phyloP scores from a whole-genome alignment of 1,140 invertebrate genomes.

The Copidosoma floridanum region DNA sequence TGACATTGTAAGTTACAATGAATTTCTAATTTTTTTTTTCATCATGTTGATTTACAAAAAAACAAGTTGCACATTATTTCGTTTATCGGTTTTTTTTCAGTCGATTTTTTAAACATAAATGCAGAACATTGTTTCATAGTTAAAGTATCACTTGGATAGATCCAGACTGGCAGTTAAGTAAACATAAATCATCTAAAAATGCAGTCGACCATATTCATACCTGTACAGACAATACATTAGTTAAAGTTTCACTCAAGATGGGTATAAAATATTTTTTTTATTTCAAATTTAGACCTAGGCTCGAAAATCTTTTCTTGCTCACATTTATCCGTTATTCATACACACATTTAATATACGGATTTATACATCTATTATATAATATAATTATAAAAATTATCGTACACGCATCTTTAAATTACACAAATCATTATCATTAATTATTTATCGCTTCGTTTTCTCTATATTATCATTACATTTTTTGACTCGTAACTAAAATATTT shows the following conservation, averaged over 20 bases:
- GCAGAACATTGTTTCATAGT: too few relatives aligned
- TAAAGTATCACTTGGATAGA: too few relatives aligned
- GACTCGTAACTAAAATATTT: slow-evolving; percentile 17
- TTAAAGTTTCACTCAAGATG: background rate
- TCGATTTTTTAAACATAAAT: background rate
- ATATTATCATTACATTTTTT: slow-evolving; percentile 7
- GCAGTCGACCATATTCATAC: slow-evolving; percentile 2
- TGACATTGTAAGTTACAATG: background rate
- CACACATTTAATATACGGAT: slow-evolving; percentile 14
- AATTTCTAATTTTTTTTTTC: too few relatives aligned
- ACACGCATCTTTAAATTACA: slow-evolving; percentile 27
- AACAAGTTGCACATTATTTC: background rate
- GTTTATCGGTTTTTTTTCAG: background rate
- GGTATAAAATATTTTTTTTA: background rate
- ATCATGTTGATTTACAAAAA: too few relatives aligned
- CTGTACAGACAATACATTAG: slow-evolving; percentile 5
- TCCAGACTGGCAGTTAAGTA: too few relatives aligned
- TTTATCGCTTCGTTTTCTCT: slow-evolving; percentile 10
- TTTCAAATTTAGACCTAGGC: background rate
- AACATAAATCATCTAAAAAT: background rate
- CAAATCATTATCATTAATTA: slow-evolving; percentile 17
- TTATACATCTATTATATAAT: slow-evolving; percentile 17
- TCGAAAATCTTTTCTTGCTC: slow-evolving; percentile 5
- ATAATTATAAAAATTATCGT: slow-evolving; percentile 27
- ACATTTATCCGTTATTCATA: slow-evolving; percentile 11